A percentile compares a stretch with the other conserved stretches of the same genome.
These are phyloP conservation scores for Clupea harengus DNA, from an alignment of 2,113 vertebrate genomes.

Conservation along the genomic window DNA sequence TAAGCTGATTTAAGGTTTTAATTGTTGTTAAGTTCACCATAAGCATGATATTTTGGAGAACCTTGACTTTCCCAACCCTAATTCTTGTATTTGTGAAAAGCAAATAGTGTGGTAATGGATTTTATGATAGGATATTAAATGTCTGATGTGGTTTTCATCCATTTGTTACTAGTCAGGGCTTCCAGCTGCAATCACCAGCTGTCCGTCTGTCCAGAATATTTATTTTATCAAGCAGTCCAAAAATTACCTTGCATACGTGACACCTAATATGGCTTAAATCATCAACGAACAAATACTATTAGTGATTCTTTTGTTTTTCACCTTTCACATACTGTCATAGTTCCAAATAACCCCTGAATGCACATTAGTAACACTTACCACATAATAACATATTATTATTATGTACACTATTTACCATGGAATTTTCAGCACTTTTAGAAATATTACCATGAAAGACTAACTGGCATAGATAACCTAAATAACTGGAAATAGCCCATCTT, in stretches of 20 bases:
- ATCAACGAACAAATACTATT: neutral
- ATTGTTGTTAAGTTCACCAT: neutral
- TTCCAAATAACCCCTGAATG: neutral
- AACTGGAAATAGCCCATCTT: neutral
- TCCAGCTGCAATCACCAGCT: neutral
- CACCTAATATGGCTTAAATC: neutral
- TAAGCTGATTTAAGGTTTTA: neutral
- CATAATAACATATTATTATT: neutral
- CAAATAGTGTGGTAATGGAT: neutral
- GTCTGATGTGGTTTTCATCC: neutral
- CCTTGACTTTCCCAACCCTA: too few species aligned
- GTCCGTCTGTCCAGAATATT: neutral
- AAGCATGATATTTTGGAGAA: neutral
- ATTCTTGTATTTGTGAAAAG: neutral
- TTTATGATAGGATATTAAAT: too few species aligned
- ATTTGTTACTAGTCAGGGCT: neutral
- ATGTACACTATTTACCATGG: conserved; percentile 10
- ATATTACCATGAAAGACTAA: neutral
- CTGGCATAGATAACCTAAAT: neutral
- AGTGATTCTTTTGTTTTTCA: neutral
- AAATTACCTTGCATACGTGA: neutral
- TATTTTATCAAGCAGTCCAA: neutral
- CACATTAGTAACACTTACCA: neutral
- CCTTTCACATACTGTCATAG: neutral
- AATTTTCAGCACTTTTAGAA: neutral